Evolutionary conservation across 1,140 invertebrate species (phyloP).

Genomic region (Neotoxoptera formosana): DNA sequence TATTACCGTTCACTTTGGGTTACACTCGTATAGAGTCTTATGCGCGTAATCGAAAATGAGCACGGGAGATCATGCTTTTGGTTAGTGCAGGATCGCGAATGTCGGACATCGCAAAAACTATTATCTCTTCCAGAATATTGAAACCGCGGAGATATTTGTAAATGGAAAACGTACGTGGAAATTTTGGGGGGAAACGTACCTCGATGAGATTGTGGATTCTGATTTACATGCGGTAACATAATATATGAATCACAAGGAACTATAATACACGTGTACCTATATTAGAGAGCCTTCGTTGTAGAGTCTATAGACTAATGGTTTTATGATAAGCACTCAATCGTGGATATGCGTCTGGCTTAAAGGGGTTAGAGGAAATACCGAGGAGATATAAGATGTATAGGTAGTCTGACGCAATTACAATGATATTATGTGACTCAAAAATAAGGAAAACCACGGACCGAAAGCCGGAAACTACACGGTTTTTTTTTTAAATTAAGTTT

Average conservation of each 20-base stretch:
- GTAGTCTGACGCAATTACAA: neutral
- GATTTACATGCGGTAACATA: neutral
- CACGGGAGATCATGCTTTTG: neutral
- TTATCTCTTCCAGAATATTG: neutral
- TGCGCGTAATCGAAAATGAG: neutral
- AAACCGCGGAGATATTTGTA: neutral
- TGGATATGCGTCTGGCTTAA: neutral
- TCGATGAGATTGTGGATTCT: neutral
- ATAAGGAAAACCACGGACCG: neutral
- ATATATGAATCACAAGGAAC: neutral
- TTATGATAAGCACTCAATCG: neutral
- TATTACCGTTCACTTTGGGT: neutral
- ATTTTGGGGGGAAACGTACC: neutral
- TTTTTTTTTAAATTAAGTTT: neutral
- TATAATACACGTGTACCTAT: neutral
- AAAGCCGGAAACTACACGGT: neutral
- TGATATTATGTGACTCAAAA: neutral
- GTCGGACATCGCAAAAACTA: neutral
- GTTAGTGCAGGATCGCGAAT: neutral
- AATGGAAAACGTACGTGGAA: neutral
- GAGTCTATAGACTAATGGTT: neutral
- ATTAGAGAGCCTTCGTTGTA: neutral
- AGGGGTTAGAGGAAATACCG: neutral
- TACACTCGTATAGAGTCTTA: neutral
- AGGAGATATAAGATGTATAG: neutral